Evolutionary conservation across 2,113 vertebrate genomes (phyloP).

Genomic region (Poecilia latipinna): DNA sequence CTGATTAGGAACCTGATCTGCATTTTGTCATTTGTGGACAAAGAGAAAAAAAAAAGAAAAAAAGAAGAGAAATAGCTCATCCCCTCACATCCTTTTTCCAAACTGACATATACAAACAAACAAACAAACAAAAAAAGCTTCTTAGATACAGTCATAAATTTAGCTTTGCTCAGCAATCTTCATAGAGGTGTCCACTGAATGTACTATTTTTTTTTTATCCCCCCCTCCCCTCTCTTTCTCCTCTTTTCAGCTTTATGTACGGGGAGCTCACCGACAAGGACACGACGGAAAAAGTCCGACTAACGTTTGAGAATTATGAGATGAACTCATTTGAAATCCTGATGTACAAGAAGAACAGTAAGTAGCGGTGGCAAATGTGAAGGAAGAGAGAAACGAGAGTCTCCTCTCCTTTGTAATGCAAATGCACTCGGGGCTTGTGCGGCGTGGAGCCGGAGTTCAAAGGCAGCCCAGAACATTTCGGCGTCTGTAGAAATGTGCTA

Average conservation of each 20-base stretch:
- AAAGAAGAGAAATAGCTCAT: not conserved
- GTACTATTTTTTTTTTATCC: slow-evolving; percentile 14
- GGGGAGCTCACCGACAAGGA: slow-evolving; percentile 99
- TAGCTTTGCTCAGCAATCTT: slow-evolving; percentile 9
- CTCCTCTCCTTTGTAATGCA: slow-evolving; percentile 62
- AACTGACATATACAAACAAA: not conserved
- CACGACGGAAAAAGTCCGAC: slow-evolving; percentile 94
- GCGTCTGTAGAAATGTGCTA: slow-evolving; percentile 54
- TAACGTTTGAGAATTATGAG: slow-evolving; percentile 98
- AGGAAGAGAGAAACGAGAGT: slow-evolving; percentile 9
- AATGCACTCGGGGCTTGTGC: slow-evolving; percentile 60
- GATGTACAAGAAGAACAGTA: slow-evolving; percentile 99
- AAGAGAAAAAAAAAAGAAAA: too few species aligned
- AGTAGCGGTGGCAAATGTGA: slow-evolving; percentile 72
- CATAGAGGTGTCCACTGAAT: slow-evolving; percentile 30
- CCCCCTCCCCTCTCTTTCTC: not conserved
- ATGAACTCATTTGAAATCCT: slow-evolving; percentile 99
- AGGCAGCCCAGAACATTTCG: slow-evolving; percentile 58
- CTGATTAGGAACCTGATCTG: not conserved
- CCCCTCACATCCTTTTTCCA: not conserved
- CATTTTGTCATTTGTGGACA: not conserved
- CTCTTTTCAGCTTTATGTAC: slow-evolving; percentile 93
- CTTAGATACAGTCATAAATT: slow-evolving; percentile 8
- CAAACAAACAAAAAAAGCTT: not conserved
- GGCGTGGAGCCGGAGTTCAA: slow-evolving; percentile 59